A percentile compares a stretch with the other conserved stretches of the same genome.
These are phyloP conservation scores for Xenops minutus DNA, from an alignment of 2,797 vertebrate genomes.

Conservation along the genomic window DNA sequence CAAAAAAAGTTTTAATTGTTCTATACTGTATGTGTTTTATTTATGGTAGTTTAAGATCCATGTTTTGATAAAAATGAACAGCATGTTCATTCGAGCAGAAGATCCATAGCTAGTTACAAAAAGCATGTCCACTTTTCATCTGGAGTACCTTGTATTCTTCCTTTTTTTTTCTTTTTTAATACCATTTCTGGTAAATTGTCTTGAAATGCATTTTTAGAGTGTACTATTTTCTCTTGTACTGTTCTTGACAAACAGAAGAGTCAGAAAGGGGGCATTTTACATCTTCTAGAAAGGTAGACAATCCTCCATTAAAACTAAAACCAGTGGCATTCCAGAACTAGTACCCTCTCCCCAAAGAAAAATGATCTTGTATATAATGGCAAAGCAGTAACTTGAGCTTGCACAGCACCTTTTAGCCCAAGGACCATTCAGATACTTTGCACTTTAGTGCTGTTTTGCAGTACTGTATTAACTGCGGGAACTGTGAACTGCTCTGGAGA, in stretches of 20 bases:
- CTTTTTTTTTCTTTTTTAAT: background rate
- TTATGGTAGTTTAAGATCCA: slow-evolving; percentile 88
- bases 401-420: slow-evolving; percentile 73
- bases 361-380: slow-evolving; percentile 23
- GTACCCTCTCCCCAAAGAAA: slow-evolving; percentile 8
- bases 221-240: slow-evolving; percentile 69
- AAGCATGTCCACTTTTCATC: slow-evolving; percentile 54
- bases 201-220: slow-evolving; percentile 63
- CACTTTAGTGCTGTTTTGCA: slow-evolving; percentile 79
- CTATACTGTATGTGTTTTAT: slow-evolving; percentile 85
- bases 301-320: slow-evolving; percentile 64
- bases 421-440: slow-evolving; percentile 53
- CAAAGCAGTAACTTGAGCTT: slow-evolving; percentile 62
- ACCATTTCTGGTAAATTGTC: slow-evolving; percentile 55
- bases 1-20: slow-evolving; percentile 83
- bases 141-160: background rate
- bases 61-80: slow-evolving; percentile 86
- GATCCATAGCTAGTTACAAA: slow-evolving; percentile 65
- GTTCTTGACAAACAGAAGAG: slow-evolving; percentile 67
- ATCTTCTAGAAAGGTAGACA: slow-evolving; percentile 73
- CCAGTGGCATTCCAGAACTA: slow-evolving; percentile 53
- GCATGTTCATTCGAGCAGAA: slow-evolving; percentile 84
- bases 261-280: slow-evolving; percentile 63
- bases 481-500: slow-evolving; percentile 66
- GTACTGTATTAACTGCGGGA: slow-evolving; percentile 58